phyloP scores from a whole-genome alignment of 2,113 vertebrate genomes.

The Strix aluco region DNA sequence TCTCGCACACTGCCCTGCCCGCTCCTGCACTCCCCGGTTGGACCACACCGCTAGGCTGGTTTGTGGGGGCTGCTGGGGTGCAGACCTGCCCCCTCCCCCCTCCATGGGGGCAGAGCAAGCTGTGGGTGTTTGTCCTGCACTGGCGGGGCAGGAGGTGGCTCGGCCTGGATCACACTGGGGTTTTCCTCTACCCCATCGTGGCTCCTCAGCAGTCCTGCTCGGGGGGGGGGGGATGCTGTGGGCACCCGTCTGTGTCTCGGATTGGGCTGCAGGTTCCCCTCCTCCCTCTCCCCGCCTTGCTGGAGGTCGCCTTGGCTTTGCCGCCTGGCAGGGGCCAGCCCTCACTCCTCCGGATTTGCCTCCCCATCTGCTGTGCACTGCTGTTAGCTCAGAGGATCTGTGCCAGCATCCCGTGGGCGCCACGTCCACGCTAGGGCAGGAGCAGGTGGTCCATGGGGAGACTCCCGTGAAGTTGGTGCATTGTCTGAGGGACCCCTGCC shows the following conservation, averaged over 20 bases:
- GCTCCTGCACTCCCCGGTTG: fast-evolving
- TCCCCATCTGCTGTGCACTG: background rate
- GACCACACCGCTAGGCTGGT: background rate
- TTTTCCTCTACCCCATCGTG: background rate
- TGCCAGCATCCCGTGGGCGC: background rate
- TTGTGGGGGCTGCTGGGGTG: background rate
- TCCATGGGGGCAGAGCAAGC: background rate
- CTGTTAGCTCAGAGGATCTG: background rate
- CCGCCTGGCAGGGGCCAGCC: background rate
- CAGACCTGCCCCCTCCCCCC: background rate
- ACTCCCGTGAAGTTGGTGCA: background rate
- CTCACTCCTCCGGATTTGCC: background rate
- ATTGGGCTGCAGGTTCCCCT: background rate
- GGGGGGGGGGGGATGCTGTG: background rate
- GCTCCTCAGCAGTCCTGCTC: fast-evolving
- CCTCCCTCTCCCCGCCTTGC: background rate
- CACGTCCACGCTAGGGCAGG: background rate
- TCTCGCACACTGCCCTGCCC: fast-evolving
- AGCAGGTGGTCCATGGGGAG: background rate
- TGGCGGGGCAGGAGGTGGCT: fast-evolving
- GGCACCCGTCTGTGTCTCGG: fast-evolving
- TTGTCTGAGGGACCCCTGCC: background rate
- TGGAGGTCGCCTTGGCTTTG: background rate
- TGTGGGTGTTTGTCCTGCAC: background rate
- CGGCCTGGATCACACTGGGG: background rate